Percentiles rank a stretch among this genome's conserved stretches.
Evolutionary conservation across 2,888 invertebrate genomes (phyloP).

Genomic region (Coelopa pilipes): DNA sequence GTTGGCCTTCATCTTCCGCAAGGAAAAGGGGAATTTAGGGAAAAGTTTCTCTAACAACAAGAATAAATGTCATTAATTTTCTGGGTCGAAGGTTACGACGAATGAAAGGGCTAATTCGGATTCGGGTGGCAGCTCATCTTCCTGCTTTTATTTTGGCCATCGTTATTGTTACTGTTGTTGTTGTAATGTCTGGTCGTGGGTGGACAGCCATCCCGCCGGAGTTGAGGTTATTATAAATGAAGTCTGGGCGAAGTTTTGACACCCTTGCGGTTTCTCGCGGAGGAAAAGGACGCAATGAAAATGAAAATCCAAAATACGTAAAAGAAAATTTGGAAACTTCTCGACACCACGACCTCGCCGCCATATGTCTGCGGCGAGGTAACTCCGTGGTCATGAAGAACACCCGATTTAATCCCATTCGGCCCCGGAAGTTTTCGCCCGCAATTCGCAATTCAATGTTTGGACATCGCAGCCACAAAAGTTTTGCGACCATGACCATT

Average conservation of each 20-base stretch:
- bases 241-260: background rate
- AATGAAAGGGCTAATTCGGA: background rate
- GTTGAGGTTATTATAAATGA: background rate
- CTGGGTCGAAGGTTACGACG: background rate
- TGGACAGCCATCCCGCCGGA: too few relatives aligned
- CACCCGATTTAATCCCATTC: too few relatives aligned
- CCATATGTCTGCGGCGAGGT: too few relatives aligned
- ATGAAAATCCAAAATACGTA: background rate
- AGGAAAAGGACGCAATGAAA: background rate
- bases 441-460: too few relatives aligned
- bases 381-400: too few relatives aligned
- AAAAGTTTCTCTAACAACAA: background rate
- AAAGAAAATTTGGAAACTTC: background rate
- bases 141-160: background rate
- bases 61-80: constrained; percentile 4
- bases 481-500: too few relatives aligned
- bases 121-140: background rate
- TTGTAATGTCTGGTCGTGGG: too few relatives aligned
- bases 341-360: too few relatives aligned
- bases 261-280: background rate
- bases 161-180: too few relatives aligned
- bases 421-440: too few relatives aligned
- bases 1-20: background rate
- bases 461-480: too few relatives aligned
- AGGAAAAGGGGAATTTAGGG: background rate